Conservation (phyloP, 2,888 invertebrate genomes). For the Digitonthophagus gazella region DNA sequence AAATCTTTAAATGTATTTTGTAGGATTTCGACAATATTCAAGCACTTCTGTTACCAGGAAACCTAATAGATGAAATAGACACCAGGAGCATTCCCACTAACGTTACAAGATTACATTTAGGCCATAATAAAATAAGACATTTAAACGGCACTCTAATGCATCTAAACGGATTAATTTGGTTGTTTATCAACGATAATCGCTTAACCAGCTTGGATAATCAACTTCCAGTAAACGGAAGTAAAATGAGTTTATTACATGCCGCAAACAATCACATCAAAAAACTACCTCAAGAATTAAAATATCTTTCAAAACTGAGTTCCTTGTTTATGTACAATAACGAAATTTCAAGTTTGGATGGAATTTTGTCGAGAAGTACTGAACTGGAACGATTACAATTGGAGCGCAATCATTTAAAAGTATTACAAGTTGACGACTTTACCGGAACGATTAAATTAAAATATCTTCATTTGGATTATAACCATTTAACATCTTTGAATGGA, state of each 20-base stretch:
- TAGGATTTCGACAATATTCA: constrained; percentile 63
- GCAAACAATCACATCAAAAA: constrained; percentile 69
- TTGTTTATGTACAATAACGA: constrained; percentile 73
- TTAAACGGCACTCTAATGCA: constrained; percentile 78
- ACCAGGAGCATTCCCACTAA: constrained; percentile 68
- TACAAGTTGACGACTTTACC: constrained; percentile 73
- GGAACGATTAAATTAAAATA: constrained; percentile 69
- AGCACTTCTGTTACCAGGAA: constrained; percentile 71
- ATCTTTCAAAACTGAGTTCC: constrained; percentile 66
- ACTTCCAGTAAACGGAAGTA: constrained; percentile 66
- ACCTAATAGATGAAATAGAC: constrained; percentile 72
- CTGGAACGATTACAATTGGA: constrained; percentile 67
- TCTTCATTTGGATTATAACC: constrained; percentile 71
- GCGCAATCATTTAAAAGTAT: constrained; percentile 69
- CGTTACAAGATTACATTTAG: constrained; percentile 69
- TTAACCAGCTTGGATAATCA: constrained; percentile 73
- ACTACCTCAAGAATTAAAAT: constrained; percentile 69
- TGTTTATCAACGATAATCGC: constrained; percentile 76
- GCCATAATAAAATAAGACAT: constrained; percentile 68
- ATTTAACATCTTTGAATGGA: constrained; percentile 68
- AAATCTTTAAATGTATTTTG: constrained; percentile 34
- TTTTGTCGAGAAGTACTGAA: constrained; percentile 66
- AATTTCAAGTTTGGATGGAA: constrained; percentile 68
- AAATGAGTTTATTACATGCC: constrained; percentile 69
- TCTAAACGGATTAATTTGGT: constrained; percentile 70